phyloP scores from a whole-genome alignment of 2,113 vertebrate species.

The Galeopterus variegatus region DNA sequence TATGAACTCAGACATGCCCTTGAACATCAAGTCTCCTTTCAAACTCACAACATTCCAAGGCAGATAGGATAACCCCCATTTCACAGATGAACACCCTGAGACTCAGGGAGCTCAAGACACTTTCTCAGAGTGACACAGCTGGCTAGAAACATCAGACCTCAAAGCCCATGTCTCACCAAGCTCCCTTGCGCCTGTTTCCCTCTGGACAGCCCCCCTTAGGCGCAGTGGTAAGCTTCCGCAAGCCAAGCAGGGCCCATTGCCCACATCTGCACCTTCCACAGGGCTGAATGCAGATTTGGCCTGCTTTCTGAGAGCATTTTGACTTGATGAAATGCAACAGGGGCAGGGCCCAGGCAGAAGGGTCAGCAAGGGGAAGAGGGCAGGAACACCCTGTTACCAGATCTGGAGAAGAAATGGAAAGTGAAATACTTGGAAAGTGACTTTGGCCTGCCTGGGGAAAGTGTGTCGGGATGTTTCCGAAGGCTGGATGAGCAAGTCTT shows the following conservation, averaged over 20 bases:
- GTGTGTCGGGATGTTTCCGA: slow-evolving; percentile 75
- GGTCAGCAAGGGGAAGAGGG: slow-evolving; percentile 75
- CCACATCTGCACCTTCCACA: rapidly evolving
- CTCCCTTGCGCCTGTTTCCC: neutral
- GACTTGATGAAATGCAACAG: slow-evolving; percentile 8
- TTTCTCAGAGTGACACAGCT: neutral
- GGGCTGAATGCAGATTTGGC: slow-evolving; percentile 36
- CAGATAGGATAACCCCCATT: neutral
- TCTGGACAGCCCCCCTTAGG: rapidly evolving
- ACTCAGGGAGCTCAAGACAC: neutral
- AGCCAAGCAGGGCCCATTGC: neutral
- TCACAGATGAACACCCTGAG: neutral
- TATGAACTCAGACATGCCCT: neutral
- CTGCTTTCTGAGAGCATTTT: neutral
- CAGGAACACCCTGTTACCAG: slow-evolving; percentile 81
- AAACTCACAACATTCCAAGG: neutral
- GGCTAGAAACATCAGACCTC: neutral
- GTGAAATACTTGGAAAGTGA: slow-evolving; percentile 80
- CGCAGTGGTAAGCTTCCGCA: rapidly evolving
- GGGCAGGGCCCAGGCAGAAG: slow-evolving; percentile 63
- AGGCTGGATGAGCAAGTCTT: slow-evolving; percentile 75
- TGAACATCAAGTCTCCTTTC: neutral
- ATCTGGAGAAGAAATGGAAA: slow-evolving; percentile 81
- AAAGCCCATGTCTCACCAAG: neutral
- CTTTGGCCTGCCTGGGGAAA: slow-evolving; percentile 67